Evolutionary conservation across 2,888 invertebrate genomes (phyloP).

Genomic region (Drosophila engyochracea): DNA sequence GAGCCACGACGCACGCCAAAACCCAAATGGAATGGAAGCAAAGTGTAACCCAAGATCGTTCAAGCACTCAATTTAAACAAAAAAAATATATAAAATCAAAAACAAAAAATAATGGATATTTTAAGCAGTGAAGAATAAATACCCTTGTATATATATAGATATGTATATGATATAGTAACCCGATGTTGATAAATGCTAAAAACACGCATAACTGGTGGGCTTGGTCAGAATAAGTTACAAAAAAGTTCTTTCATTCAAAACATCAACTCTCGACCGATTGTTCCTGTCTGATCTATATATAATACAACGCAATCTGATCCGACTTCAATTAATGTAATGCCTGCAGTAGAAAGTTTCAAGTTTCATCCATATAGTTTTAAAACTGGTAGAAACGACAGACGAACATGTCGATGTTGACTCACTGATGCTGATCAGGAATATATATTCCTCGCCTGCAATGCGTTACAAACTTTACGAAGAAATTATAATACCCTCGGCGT

Average conservation of each 20-base stretch:
- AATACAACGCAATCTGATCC: background rate
- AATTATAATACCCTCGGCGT: background rate
- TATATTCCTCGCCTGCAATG: background rate
- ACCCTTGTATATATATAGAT: background rate
- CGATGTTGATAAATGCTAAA: background rate
- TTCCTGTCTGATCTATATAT: background rate
- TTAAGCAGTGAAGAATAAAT: background rate
- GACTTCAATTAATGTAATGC: background rate
- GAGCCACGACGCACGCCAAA: slow-evolving; percentile 79
- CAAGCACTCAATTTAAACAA: slow-evolving; percentile 42
- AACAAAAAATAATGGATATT: background rate
- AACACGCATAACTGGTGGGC: background rate
- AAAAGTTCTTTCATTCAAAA: background rate
- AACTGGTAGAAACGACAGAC: background rate
- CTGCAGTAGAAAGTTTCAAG: background rate
- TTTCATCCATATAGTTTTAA: background rate
- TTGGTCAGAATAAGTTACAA: background rate
- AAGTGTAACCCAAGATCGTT: slow-evolving; percentile 70
- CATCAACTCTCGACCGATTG: background rate
- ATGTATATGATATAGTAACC: background rate
- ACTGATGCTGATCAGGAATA: background rate
- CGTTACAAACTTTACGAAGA: background rate
- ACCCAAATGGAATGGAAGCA: slow-evolving; percentile 61
- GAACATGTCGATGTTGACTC: background rate
- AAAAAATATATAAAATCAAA: slow-evolving; percentile 3